A percentile compares a stretch with the other conserved stretches of the same genome.
phyloP scores from a whole-genome alignment of 2,113 vertebrate species.

The Bombycilla garrulus region DNA sequence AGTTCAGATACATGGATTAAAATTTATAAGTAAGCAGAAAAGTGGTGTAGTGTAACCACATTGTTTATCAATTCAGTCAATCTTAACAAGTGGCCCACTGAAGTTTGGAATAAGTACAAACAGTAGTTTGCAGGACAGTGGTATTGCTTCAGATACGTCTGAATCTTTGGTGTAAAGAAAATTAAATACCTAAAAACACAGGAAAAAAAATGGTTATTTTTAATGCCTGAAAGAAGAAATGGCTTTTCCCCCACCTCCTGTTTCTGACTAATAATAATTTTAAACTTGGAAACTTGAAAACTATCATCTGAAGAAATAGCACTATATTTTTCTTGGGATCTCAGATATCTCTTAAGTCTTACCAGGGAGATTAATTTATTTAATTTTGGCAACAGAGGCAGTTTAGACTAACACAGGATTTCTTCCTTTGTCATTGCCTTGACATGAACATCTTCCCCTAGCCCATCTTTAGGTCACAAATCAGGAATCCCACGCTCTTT shows the following conservation, averaged over 20 bases:
- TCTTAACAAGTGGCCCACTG: background rate
- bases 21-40: background rate
- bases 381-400: background rate
- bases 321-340: background rate
- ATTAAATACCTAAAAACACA: background rate
- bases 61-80: background rate
- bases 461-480: rapidly evolving
- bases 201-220: background rate
- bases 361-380: background rate
- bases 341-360: background rate
- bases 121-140: background rate
- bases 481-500: background rate
- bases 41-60: background rate
- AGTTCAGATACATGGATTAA: background rate
- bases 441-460: background rate
- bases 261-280: background rate
- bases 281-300: background rate
- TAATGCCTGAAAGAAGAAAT: background rate
- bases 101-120: background rate
- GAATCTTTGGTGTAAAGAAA: background rate
- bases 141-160: background rate
- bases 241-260: background rate
- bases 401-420: background rate
- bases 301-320: background rate
- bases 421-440: background rate